phyloP scores from a whole-genome alignment of 2,888 invertebrate species.

The Chalcis sispes region DNA sequence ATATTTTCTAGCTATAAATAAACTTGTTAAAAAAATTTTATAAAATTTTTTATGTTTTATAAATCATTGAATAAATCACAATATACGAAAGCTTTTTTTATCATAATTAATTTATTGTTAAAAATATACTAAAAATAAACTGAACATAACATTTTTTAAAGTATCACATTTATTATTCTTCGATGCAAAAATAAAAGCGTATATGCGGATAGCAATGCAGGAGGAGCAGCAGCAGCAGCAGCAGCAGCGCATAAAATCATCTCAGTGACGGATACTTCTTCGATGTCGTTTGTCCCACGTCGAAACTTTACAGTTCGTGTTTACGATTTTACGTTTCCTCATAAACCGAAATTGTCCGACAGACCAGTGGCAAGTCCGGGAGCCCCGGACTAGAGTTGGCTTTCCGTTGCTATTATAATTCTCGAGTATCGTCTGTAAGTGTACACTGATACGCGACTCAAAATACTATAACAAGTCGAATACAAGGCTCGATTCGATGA shows the following conservation, averaged over 20 bases:
- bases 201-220: no score
- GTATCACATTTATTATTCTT: conserved; percentile 12
- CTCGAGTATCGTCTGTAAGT: conserved; percentile 46
- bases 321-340: conserved; percentile 69
- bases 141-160: no score
- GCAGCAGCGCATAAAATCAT: conserved; percentile 25
- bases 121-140: no score
- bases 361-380: conserved; percentile 33
- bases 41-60: no score
- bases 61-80: no score
- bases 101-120: no score
- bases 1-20: no score
- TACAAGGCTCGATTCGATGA: conserved; percentile 40
- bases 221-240: no score
- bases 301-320: conserved; percentile 65
- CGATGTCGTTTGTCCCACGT: conserved; percentile 61
- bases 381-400: conserved; percentile 36
- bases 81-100: no score
- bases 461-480: conserved; percentile 25
- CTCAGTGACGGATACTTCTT: conserved; percentile 61
- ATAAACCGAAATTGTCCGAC: conserved; percentile 67
- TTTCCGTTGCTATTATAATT: conserved; percentile 46
- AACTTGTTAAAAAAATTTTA: no score
- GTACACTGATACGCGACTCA: conserved; percentile 21
- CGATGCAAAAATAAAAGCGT: conserved; percentile 26